Percentiles rank a stretch among this genome's conserved stretches.
These are phyloP conservation scores for Clanis bilineata DNA, from an alignment of 2,888 invertebrate species.

Conservation along the genomic window DNA sequence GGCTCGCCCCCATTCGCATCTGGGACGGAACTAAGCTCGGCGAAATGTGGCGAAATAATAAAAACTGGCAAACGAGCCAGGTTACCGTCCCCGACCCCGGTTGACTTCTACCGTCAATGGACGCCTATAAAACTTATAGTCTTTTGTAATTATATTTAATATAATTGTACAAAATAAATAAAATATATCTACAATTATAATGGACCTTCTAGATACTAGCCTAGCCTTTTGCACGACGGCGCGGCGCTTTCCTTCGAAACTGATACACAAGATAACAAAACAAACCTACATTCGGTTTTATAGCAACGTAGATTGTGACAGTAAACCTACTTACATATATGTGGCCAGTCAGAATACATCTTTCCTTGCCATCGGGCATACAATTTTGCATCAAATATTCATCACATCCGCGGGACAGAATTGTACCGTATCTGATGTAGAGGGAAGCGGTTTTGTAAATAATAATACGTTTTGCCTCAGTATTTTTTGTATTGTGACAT, in stretches of 20 bases:
- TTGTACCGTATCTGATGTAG: conserved; percentile 31
- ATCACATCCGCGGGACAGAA: conserved; percentile 33
- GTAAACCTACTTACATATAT: conserved; percentile 18
- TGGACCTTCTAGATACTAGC: no score
- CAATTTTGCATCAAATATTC: conserved; percentile 41
- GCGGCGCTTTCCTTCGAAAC: background rate
- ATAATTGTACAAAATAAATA: no score
- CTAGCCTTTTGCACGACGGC: no score
- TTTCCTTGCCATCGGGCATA: conserved; percentile 27
- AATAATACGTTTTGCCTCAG: conserved; percentile 15
- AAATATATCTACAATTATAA: no score
- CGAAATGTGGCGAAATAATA: no score
- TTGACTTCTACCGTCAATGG: no score
- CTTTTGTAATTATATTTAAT: no score
- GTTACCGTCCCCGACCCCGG: no score
- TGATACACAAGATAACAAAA: background rate
- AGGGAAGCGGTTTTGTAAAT: conserved; percentile 35
- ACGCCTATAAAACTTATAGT: no score
- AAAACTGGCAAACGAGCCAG: no score
- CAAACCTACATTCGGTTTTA: background rate
- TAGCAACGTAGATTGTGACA: background rate
- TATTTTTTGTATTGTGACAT: conserved; percentile 1
- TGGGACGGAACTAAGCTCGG: no score
- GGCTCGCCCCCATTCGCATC: no score
- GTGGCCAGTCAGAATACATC: conserved; percentile 18